Evolutionary conservation across 2,888 invertebrate species (phyloP).

Genomic region (Drosophila parthenogenetica): DNA sequence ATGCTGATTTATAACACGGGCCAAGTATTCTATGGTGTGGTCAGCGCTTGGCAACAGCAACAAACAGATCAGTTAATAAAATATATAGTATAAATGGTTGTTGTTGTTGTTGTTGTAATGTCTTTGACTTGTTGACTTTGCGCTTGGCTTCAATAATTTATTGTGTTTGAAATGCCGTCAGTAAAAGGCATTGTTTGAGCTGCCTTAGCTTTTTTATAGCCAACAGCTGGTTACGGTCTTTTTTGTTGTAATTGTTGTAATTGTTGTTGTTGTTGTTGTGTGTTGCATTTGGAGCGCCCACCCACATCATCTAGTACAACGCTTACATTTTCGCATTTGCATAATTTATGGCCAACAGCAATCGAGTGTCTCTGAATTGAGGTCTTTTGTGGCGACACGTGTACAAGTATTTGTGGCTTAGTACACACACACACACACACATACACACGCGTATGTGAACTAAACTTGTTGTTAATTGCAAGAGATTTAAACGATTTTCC

Average conservation of each 20-base stretch:
- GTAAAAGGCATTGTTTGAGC: conserved; percentile 73
- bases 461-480: conserved; percentile 43
- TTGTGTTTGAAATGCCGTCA: conserved; percentile 71
- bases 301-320: conserved; percentile 43
- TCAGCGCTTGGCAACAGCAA: conserved; percentile 55
- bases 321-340: conserved; percentile 39
- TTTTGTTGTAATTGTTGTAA: conserved; percentile 6
- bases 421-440: neutral
- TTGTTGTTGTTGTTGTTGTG: conserved; percentile 12
- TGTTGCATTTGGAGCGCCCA: conserved; percentile 60
- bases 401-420: conserved; percentile 6
- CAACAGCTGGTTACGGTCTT: conserved; percentile 58
- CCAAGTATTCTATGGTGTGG: conserved; percentile 27
- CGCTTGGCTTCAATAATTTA: conserved; percentile 75
- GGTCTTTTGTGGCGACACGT: conserved; percentile 44
- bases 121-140: conserved; percentile 76
- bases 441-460: conserved; percentile 1
- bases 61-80: conserved; percentile 33
- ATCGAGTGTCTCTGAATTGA: conserved; percentile 18
- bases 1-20: conserved; percentile 71
- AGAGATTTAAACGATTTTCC: conserved; percentile 50
- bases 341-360: conserved; percentile 52
- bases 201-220: conserved; percentile 53
- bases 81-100: conserved; percentile 14
- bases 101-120: conserved; percentile 54